These are phyloP conservation scores for Fistularia tabacaria DNA, from an alignment of 2,797 vertebrate genomes.

Conservation along the genomic window DNA sequence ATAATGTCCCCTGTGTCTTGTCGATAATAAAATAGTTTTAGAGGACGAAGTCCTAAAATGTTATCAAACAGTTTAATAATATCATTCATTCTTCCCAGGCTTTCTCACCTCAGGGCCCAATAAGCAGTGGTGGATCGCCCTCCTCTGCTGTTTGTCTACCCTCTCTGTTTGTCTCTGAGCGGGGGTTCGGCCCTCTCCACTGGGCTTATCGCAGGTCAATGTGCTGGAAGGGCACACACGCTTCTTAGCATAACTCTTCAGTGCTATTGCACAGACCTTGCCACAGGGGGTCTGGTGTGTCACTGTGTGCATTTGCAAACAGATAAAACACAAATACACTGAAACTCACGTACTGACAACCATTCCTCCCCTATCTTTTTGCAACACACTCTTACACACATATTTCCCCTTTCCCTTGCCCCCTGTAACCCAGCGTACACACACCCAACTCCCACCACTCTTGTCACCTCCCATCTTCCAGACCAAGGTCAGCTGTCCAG, in stretches of 20 bases:
- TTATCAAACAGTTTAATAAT: slow-evolving; percentile 15
- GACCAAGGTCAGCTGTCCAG: slow-evolving; percentile 75
- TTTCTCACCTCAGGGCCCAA: slow-evolving; percentile 21
- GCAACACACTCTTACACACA: slow-evolving; percentile 39
- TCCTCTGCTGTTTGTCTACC: slow-evolving; percentile 61
- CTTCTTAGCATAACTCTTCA: slow-evolving; percentile 65
- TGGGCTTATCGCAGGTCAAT: slow-evolving; percentile 87
- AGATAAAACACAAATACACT: slow-evolving; percentile 53
- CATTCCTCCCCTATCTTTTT: slow-evolving; percentile 57
- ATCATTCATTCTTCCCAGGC: slow-evolving; percentile 12
- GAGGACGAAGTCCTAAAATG: too few species aligned
- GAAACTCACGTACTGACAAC: slow-evolving; percentile 48
- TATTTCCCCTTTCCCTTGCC: slow-evolving; percentile 68
- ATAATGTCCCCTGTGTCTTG: too few species aligned
- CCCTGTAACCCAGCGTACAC: slow-evolving; percentile 69
- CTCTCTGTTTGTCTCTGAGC: slow-evolving; percentile 49
- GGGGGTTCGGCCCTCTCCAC: slow-evolving; percentile 49
- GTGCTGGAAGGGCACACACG: slow-evolving; percentile 71
- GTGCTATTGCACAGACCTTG: slow-evolving; percentile 51
- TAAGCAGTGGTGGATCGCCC: slow-evolving; percentile 73
- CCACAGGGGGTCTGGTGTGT: slow-evolving; percentile 66
- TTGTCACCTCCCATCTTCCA: slow-evolving; percentile 73
- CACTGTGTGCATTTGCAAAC: slow-evolving; percentile 62
- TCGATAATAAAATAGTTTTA: too few species aligned
- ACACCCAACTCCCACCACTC: slow-evolving; percentile 70